Conservation (phyloP, 2,113 vertebrate species). For the Pelodiscus sinensis region DNA sequence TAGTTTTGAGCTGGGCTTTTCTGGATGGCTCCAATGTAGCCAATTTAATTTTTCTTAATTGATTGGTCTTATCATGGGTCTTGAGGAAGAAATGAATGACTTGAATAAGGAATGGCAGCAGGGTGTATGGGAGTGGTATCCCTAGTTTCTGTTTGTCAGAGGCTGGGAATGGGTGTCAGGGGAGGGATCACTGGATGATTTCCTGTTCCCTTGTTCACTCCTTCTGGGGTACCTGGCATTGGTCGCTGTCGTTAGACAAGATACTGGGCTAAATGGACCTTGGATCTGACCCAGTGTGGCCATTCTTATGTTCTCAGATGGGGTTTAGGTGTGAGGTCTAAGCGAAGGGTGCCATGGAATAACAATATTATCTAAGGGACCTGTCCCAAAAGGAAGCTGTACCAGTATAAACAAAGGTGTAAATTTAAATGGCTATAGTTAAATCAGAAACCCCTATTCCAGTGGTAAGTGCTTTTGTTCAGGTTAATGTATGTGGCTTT, state of each 20-base stretch:
- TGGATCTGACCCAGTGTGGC: too few species aligned
- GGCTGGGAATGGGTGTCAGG: too few species aligned
- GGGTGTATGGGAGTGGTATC: too few species aligned
- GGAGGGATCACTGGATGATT: too few species aligned
- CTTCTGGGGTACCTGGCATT: too few species aligned
- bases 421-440: not conserved
- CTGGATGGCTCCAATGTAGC: not conserved
- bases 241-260: too few species aligned
- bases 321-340: not conserved
- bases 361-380: not conserved
- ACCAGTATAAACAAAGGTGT: not conserved
- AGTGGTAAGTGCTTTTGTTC: not conserved
- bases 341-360: not conserved
- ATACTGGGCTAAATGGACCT: too few species aligned
- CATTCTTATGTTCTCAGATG: not conserved
- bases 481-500: not conserved
- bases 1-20: not conserved
- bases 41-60: not conserved
- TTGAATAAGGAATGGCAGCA: not conserved
- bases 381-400: not conserved
- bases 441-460: too few species aligned
- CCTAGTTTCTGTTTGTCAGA: too few species aligned
- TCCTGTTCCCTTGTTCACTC: too few species aligned
- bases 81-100: not conserved
- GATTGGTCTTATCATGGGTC: not conserved